Base-by-base conservation (phyloP, 2,888 invertebrate genomes). In the Chrysolina haemoptera region DNA sequence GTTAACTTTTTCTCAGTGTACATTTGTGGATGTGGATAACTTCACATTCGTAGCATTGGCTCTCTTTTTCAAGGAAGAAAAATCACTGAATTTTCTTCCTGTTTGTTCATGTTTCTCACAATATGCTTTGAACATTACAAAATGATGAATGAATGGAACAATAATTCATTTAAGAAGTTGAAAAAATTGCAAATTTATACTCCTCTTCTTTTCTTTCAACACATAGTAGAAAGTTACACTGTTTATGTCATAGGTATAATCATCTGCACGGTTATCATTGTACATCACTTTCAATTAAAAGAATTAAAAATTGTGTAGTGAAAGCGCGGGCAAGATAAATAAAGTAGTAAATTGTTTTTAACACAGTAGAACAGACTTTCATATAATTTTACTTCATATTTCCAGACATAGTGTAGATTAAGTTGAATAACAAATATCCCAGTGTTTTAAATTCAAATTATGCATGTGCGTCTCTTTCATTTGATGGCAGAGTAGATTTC, bases 281-380 rank as follows among this genome's bases (percentile, higher is more conserved):
- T 53, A 5, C 0, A 22, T 3, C 10, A 22, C 18, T 20, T 20
- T 20, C 53, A 20, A 53, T 53, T 53, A 5, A 53, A 20, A 5
- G 10, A 6, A 12, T 18, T 20, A 20, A 20, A 53, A 53, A 20
- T 53, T 35, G 3, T 20, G 18, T 20, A 20, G 53, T 53, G 53
- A 53, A 53, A 53, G 53, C 53, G 11, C 11, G 4, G 20, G 20
- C 53, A 53, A 53, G 53, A 53, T 53, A 50, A 50, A 18, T 50
- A 53, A 20, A 53, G 20, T 20, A 53, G 18, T 53, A 53, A 53
- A 53, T 53, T 11, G 18, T 53, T 12, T 53, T 53, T 53, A 18
- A 20, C 11, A 18, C 53, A 20, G 53, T 20, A 20, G 18, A 12
- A 53, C 11, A 4, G 20, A 53, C 53, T 53, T 53, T 53, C 53